Percentiles rank a stretch among this genome's conserved stretches.
phyloP scores from a whole-genome alignment of 2,797 vertebrate genomes.

The Potorous gilbertii region DNA sequence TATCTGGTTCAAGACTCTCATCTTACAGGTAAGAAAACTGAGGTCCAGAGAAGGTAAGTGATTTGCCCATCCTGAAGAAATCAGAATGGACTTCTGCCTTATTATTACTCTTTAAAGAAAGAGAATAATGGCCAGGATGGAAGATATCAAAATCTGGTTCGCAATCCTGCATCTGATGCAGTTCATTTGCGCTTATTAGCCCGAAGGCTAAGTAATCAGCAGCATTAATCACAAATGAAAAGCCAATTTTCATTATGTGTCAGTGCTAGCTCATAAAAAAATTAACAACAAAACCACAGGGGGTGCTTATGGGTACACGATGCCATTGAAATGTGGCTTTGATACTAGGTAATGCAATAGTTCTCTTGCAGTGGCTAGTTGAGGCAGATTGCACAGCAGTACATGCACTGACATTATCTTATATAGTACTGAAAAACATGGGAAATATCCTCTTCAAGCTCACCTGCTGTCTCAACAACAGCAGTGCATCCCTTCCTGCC shows the following conservation, averaged over 20 bases:
- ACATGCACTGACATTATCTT: not conserved
- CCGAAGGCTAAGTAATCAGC: not conserved
- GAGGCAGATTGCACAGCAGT: not conserved
- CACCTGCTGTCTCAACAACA: not conserved
- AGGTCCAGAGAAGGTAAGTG: not conserved
- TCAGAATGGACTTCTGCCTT: not conserved
- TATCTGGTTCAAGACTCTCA: not conserved
- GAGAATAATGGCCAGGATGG: not conserved
- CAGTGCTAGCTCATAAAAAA: not conserved
- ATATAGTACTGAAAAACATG: not conserved
- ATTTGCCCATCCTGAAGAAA: not conserved
- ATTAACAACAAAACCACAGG: not conserved
- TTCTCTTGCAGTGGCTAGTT: not conserved
- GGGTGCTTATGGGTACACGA: not conserved
- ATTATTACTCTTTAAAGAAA: not conserved
- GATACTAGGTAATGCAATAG: not conserved
- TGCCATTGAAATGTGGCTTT: not conserved
- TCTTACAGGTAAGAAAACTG: not conserved
- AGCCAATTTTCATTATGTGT: not conserved
- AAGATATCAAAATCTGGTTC: not conserved
- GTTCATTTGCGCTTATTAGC: not conserved
- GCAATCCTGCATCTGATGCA: not conserved
- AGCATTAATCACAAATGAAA: not conserved
- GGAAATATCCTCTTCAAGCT: not conserved
- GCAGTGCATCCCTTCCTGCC: not conserved